Evolutionary conservation across 2,888 invertebrate genomes (phyloP), one percentile per base, ranked within the genome.

Genomic region (Venusia cambrica): DNA sequence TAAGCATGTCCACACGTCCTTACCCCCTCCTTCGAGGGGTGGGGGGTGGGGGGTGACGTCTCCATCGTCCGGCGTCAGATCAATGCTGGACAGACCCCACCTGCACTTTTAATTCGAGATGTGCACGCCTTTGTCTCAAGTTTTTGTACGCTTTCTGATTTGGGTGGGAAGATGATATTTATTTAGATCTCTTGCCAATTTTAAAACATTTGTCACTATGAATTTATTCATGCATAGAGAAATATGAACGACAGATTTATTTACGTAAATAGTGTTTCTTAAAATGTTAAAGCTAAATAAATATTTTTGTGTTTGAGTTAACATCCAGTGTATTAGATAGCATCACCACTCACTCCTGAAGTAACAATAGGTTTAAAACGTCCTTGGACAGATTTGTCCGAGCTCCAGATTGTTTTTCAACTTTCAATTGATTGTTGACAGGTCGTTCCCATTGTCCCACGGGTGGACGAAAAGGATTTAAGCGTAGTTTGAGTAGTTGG

Each of bases 31-130:
- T 5, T 3, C 10, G 30, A 50, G 47, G 45, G 51, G 48, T 40
- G 50, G 53, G 42, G 55, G 50, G 54, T 49, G 46, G 51, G 47
- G 60, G 62, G 57, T 61, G 73, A 70, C 71, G 67, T 75, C 74
- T 75, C 70, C 73, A 71, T 75, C 76, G 75, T 65, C 73, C 72
- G 66, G 61, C 68, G 62, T 62, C 81, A 80, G 85, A 85, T 84
- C 87, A 85, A 84, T 81, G 80, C 80, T 57, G 78, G 76, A 77
- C 78, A 72, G 62, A 57, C 72, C 71, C 79, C 81, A 87, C 85
- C 83, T 87, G 84, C 79, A 84, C 74, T 85, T 87, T 85, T 87
- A 83, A 80, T 73, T 79, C 76, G 49, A 33, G 44, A 42, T 53
- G 53, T 52, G 51, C 47, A 28, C 35, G 44, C 48, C 56, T 60